phyloP scores from a whole-genome alignment of 2,113 vertebrate genomes.

The Menidia beryllina region DNA sequence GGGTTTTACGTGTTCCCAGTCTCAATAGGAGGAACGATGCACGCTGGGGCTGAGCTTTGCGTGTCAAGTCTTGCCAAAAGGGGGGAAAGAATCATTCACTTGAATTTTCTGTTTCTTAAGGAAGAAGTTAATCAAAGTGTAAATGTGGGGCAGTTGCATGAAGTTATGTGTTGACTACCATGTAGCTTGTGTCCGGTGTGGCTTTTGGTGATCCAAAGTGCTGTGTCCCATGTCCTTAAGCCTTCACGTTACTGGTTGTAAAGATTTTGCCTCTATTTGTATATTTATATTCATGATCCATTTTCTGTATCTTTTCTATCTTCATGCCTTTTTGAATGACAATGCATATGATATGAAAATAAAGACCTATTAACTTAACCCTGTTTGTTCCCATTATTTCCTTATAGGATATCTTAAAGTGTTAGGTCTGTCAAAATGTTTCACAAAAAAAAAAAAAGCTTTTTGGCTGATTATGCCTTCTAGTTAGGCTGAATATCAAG shows the following conservation, averaged over 20 bases:
- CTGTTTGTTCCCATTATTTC: neutral
- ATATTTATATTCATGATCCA: conserved; percentile 71
- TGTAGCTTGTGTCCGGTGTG: conserved; percentile 53
- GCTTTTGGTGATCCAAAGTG: conserved; percentile 60
- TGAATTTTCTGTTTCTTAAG: conserved; percentile 44
- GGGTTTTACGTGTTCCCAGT: conserved; percentile 42
- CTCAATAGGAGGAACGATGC: conserved; percentile 16
- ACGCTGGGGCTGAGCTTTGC: conserved; percentile 39
- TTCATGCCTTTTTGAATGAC: conserved; percentile 73
- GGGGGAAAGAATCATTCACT: conserved; percentile 23
- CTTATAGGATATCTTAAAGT: neutral
- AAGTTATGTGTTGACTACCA: conserved; percentile 47
- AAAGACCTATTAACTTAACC: conserved; percentile 60
- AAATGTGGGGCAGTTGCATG: conserved; percentile 59
- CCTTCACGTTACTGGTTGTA: conserved; percentile 68
- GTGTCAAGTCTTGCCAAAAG: conserved; percentile 55
- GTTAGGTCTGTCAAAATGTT: neutral
- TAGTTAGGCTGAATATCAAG: too few species aligned
- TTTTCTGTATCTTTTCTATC: conserved; percentile 76
- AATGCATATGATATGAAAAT: conserved; percentile 69
- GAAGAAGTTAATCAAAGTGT: conserved; percentile 26
- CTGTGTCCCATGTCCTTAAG: conserved; percentile 53
- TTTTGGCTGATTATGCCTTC: too few species aligned
- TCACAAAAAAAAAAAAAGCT: too few species aligned
- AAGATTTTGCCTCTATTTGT: conserved; percentile 73